These are phyloP conservation scores for Pycnonotus jocosus DNA, from an alignment of 2,113 vertebrate genomes.

Conservation along the genomic window DNA sequence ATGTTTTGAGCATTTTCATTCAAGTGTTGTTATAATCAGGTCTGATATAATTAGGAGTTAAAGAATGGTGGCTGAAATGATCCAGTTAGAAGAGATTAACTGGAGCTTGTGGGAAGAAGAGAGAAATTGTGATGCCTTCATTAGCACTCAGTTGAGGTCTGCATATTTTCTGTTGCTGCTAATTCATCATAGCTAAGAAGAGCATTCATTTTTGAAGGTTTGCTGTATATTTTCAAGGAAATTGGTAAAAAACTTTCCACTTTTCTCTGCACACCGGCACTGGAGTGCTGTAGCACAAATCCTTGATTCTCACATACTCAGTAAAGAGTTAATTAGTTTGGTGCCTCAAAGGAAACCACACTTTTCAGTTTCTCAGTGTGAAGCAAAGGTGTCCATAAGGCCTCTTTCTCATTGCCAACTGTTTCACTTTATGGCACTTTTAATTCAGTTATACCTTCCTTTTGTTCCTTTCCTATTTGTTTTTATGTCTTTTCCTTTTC, in stretches of 20 bases:
- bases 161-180: neutral
- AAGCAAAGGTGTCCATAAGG: neutral
- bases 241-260: neutral
- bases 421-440: neutral
- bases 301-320: neutral
- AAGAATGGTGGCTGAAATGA: neutral
- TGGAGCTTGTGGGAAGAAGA: neutral
- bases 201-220: neutral
- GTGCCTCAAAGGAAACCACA: neutral
- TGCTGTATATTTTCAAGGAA: neutral
- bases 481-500: neutral
- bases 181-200: neutral
- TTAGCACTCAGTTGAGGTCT: neutral
- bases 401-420: neutral
- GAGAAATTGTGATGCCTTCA: neutral
- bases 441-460: neutral
- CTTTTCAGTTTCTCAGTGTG: neutral
- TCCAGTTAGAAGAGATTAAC: neutral
- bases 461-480: neutral
- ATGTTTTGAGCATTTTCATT: neutral
- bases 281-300: neutral
- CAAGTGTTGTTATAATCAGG: neutral
- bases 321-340: neutral
- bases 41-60: neutral
- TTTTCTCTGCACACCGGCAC: fast-evolving